Percentiles rank a stretch among this genome's conserved stretches.
Evolutionary conservation across 2,797 vertebrate species (phyloP).

Genomic region (Florisuga fusca): DNA sequence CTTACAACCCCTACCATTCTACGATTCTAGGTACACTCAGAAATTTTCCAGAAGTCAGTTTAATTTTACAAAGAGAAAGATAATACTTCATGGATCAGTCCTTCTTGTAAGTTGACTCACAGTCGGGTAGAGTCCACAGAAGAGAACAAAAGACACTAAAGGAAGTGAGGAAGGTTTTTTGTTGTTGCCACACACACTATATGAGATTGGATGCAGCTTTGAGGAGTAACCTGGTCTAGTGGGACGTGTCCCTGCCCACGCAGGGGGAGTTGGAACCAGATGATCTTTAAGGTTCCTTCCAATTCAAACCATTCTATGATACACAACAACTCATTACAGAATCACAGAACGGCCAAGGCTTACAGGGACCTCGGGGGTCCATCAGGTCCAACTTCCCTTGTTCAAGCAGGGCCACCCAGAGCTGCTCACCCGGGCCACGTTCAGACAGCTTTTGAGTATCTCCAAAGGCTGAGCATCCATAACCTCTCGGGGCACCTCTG

Average conservation of each 20-base stretch:
- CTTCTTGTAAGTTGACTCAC: not conserved
- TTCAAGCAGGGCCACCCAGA: not conserved
- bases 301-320: too few species aligned
- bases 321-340: not conserved
- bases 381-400: not conserved
- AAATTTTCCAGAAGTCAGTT: not conserved
- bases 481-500: not conserved
- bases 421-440: fast-evolving
- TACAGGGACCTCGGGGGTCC: too few species aligned
- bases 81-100: not conserved
- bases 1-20: too few species aligned
- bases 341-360: not conserved
- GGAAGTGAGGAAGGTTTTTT: fast-evolving
- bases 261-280: too few species aligned
- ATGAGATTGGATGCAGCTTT: too few species aligned
- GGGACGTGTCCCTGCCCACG: too few species aligned
- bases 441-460: not conserved
- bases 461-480: not conserved
- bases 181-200: not conserved
- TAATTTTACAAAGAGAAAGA: not conserved
- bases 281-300: too few species aligned
- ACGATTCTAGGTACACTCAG: too few species aligned
- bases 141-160: not conserved
- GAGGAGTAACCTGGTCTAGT: too few species aligned
- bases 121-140: not conserved